Evolutionary conservation across 1,140 invertebrate genomes (phyloP), one percentile per base, ranked within the genome.

Genomic region (Liolophura sinensis): DNA sequence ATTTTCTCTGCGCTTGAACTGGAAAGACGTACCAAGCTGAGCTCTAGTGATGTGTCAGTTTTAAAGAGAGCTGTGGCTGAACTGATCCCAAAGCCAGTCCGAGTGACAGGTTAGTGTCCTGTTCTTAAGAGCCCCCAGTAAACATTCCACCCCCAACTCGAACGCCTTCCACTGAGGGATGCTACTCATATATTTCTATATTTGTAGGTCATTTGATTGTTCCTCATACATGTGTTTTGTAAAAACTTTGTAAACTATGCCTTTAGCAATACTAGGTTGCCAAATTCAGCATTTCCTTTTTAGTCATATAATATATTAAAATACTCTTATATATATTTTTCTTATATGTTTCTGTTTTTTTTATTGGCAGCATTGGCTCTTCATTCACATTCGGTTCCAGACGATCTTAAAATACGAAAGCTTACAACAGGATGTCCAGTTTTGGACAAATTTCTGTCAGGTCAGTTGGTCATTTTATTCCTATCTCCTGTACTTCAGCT

Each of bases 401-500:
- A 24, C 24, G 16, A 50, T 15, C 24, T 66, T 16, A 24, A 48
- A 7, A 25, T 56, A 11, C 49, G n/a, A 24, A 75, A 71, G 69
- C 63, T 79, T 15, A 73, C 73, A 25, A 76, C 74, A 54, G 73
- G 73, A 20, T 78, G 76, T 65, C 16, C 62, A 24, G 60, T 71
- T 6, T 63, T 79, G 20, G 76, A 79, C 57, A 64, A 69, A 55
- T 68, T 62, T 25, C 68, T 79, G 5, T 68, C 66, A 73, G 76
- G 76, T 76, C 18, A 62, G 62, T 46, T 50, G 20, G 5, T 20
- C 16, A 16, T 25, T 59, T 50, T 24, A 7, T 47, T 57, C 49
- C 3, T 5, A 40, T 46, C 22, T 18, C 11, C 20, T 55, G 12
- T n/a, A 60, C 16, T 20, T 1, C 16, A 16, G 18, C 16, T 27